A percentile compares a stretch with the other conserved stretches of the same genome.
These are phyloP conservation scores for Lepidocolaptes lacrymiger DNA, from an alignment of 2,797 vertebrate genomes.

Conservation along the genomic window DNA sequence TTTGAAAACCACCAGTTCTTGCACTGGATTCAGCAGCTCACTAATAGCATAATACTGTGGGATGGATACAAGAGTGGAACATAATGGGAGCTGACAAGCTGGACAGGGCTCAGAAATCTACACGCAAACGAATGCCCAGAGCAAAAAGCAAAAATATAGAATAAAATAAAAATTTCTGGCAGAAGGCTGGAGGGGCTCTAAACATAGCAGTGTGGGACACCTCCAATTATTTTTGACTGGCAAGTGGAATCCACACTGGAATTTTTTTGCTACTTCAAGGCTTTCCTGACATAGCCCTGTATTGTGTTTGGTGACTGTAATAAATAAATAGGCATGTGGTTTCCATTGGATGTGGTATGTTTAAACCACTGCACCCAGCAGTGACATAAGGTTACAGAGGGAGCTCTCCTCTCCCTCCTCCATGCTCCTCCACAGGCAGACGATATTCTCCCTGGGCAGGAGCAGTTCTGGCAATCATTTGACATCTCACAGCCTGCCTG, in stretches of 20 bases:
- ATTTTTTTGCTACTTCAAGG: conserved; percentile 33
- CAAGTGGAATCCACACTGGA: conserved; percentile 65
- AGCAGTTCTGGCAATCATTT: conserved; percentile 49
- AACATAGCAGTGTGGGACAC: conserved; percentile 84
- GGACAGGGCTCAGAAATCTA: conserved; percentile 72
- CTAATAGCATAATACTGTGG: conserved; percentile 6
- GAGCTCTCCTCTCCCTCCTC: conserved; percentile 14
- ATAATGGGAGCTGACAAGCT: conserved; percentile 88
- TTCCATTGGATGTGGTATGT: neutral
- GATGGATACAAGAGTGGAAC: conserved; percentile 70
- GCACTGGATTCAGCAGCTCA: conserved; percentile 1
- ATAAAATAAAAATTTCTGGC: conserved; percentile 66
- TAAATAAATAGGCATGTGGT: conserved; percentile 35
- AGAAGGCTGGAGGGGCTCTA: conserved; percentile 85
- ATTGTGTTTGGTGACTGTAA: neutral
- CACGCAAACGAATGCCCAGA: conserved; percentile 83
- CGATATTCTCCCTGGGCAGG: conserved; percentile 30
- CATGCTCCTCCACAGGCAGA: neutral
- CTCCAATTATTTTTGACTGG: conserved; percentile 74
- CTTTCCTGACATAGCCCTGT: conserved; percentile 22
- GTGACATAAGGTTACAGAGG: conserved; percentile 8
- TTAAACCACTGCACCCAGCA: neutral
- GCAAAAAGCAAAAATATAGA: conserved; percentile 69
- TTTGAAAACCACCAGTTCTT: neutral
- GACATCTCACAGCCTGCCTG: conserved; percentile 56